Evolutionary conservation across 2,113 vertebrate species (phyloP).

Genomic region (Sterrhoptilus dennistouni): DNA sequence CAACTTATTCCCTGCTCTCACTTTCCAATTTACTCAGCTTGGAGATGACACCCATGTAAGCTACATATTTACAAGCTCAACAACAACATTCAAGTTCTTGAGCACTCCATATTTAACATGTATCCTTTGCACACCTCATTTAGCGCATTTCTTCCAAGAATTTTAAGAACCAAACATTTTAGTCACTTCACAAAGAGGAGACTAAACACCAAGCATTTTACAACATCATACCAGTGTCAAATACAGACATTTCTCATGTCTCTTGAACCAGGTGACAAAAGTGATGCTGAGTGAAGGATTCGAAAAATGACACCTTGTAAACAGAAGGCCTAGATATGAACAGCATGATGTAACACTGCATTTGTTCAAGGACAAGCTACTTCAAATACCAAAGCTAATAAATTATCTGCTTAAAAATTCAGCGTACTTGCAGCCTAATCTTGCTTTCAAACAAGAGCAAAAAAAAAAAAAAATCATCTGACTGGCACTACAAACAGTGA

Average conservation of each 20-base stretch:
- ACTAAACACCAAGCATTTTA: background rate
- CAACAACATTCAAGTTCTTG: background rate
- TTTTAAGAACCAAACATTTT: background rate
- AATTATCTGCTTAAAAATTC: conserved; percentile 10
- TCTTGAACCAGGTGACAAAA: background rate
- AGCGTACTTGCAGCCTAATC: background rate
- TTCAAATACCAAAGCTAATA: background rate
- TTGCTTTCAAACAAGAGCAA: background rate
- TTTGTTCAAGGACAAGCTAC: conserved; percentile 19
- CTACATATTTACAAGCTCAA: background rate
- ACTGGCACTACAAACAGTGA: conserved; percentile 39
- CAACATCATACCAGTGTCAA: background rate
- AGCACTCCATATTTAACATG: background rate
- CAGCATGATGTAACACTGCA: background rate
- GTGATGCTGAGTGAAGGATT: background rate
- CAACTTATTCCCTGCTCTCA: background rate
- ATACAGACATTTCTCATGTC: background rate
- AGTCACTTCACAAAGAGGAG: background rate
- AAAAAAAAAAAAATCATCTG: background rate
- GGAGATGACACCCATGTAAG: background rate
- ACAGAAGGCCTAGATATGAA: background rate
- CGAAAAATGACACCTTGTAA: background rate
- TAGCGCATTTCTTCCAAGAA: background rate
- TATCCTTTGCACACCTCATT: background rate
- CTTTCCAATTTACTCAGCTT: background rate